Conservation (phyloP, 2,113 vertebrate species). For the Anhinga rufa region DNA sequence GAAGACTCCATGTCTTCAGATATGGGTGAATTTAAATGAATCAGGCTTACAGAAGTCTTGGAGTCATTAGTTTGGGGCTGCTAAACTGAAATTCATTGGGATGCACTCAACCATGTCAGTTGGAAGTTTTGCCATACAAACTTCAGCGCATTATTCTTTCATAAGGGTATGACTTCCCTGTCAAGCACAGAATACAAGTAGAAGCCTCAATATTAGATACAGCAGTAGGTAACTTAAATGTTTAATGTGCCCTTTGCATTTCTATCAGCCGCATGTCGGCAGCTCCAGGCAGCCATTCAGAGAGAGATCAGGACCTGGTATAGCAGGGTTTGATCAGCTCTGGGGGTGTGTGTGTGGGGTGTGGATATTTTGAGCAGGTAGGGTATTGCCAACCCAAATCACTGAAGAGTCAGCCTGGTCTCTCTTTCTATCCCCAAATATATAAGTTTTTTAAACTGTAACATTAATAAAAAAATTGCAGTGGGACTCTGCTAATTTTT, state of each 20-base stretch:
- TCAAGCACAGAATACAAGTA: background rate
- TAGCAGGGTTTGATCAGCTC: background rate
- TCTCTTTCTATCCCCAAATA: background rate
- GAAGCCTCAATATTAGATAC: background rate
- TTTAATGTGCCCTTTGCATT: background rate
- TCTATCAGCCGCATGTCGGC: background rate
- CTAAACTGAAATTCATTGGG: background rate
- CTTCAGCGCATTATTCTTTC: background rate
- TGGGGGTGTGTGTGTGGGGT: too few relatives aligned
- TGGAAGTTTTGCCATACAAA: background rate
- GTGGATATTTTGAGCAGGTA: background rate
- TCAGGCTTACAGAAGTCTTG: background rate
- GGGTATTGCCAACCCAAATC: background rate
- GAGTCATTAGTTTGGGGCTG: background rate
- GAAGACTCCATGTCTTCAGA: background rate
- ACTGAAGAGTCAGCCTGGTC: background rate
- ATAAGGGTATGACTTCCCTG: background rate
- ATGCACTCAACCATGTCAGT: background rate
- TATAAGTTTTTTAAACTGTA: background rate
- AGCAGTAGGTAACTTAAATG: background rate
- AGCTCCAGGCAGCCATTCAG: background rate
- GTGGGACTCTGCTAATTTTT: background rate
- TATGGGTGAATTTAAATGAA: background rate
- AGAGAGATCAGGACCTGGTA: background rate
- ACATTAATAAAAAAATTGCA: background rate